Base-by-base conservation (phyloP, 2,113 vertebrate genomes). In the Rhineura floridana region DNA sequence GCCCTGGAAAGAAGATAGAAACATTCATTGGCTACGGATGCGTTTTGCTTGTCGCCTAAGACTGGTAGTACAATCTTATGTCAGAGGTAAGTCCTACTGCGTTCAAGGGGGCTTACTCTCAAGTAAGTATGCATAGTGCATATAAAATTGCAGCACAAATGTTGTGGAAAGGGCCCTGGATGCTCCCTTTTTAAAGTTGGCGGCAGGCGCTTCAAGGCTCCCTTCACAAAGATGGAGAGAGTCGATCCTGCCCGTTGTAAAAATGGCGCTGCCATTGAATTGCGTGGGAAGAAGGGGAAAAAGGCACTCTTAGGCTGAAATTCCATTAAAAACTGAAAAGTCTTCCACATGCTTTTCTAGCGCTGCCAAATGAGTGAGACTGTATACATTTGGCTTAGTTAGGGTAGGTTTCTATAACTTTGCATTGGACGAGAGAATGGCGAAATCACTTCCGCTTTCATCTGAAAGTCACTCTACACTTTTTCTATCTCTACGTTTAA, bases 321-420 rank as follows among this genome's bases (percentile, higher is more conserved):
- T 6, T 33, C 75, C 13, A 5, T 25, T 7, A 48, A 33, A 50
- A 50, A 77, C 9, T 46, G 36, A 5, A 46, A 50, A 70, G 33
- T 13, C 28, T 25, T 33, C 67, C 17, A 36, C 73, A 9, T 75
- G 8, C 11, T 44, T 28, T 75, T 46, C 39, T 75, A 76, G 10
- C 1, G 4, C 2, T 19, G n/a, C 36, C 4, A 17, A 12, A 9
- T 39, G 13, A 15, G n/a, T 6, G n/a, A 6, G 6, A 8, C 17
- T 39, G 4, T 39, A 21, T 39, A 3, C 15, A 39, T 12, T 13
- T 39, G 70, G n/a, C n/a, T n/a, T n/a, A n/a, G n/a, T n/a, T n/a
- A 67, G 25, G 28, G 28, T 67, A 8, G 6, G 1, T 33, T 67
- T 67, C 28, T n/a, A n/a, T n/a, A n/a, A 30, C 25, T 33, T 67